Base-by-base conservation (phyloP, 2,113 vertebrate species). In the Rafetus swinhoei region DNA sequence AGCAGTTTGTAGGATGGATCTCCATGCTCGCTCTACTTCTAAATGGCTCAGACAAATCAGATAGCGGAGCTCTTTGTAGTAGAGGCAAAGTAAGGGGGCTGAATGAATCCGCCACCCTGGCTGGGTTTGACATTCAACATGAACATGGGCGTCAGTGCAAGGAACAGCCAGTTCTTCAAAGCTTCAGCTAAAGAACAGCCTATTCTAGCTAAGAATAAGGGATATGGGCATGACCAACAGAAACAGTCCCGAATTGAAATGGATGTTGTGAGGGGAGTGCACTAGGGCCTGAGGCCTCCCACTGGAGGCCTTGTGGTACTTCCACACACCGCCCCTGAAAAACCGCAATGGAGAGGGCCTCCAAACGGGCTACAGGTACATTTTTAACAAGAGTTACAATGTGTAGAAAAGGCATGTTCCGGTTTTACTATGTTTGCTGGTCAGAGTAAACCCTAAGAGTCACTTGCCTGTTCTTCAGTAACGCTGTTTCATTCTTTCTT, bases 21-120 rank as follows among this genome's bases (percentile, higher is more conserved):
- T 97, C 95, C 96, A 97, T 95, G 97, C 87, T 93, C 90, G 82
- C 93, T 96, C 94, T 92, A 16, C 82, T 95, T 90, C 81, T 94
- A 95, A 97, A 96, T 90, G 4, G 86, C 53, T 82, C 80, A 79
- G 83, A 97, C 93, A 95, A 39, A 93, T 52, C 79, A 89, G 62
- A 95, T 92, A 96, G 90, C 72, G 81, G 52, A 24, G 76, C 53
- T 96, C 96, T 97, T 92, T 94, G 60, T 25, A 69, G 82, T 84
- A 92, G 85, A 93, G 84, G 89, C 45, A 84, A 72, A 72, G 54
- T 14, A 94, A n/a, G n/a, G 56, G 56, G 82, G 76, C 53, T 93
- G 91, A 96, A 95, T 93, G 87, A 88, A 96, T 52, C 45, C 84
- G 84, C 55, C 69, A 52, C 57, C 81, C 55, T 1, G 0, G 59